Base-by-base conservation (phyloP, 1,140 invertebrate genomes). In the Lineus longissimus region DNA sequence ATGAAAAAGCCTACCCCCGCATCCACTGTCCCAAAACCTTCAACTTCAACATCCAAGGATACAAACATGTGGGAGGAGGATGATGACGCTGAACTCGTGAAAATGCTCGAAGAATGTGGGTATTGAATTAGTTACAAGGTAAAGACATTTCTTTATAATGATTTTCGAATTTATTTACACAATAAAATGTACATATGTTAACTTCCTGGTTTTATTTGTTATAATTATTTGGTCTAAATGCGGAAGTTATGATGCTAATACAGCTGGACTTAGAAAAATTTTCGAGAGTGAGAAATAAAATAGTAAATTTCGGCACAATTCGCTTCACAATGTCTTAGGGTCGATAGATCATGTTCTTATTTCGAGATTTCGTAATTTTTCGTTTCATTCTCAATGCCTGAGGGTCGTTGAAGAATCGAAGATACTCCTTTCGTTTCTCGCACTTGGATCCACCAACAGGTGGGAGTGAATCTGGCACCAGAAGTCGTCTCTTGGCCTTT, bases 291-390 rank as follows among this genome's bases (percentile, higher is more conserved):
- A n/a, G n/a, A n/a, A n/a, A n/a, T n/a, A n/a, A n/a, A n/a, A n/a
- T n/a, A n/a, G n/a, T n/a, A n/a, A n/a, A n/a, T n/a, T n/a, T n/a
- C n/a, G n/a, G n/a, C n/a, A n/a, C n/a, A n/a, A n/a, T n/a, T n/a
- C n/a, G n/a, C n/a, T n/a, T n/a, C n/a, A n/a, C n/a, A n/a, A n/a
- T n/a, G n/a, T n/a, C n/a, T 43, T 51, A 51, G 4, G 47, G 47
- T 51, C 47, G 6, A n/a, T 51, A 51, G 47, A 51, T 51, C 47
- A 51, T 51, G 47, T 51, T 51, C n/a, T n/a, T 51, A n/a, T 51
- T 51, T 4, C 47, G 47, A 23, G 47, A 51, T n/a, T 51, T 51
- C n/a, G 6, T 51, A n/a, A 51, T 51, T 51, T 51, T 51, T 7
- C 47, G 47, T n/a, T 51, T 51, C 47, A 51, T 27, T 27, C 47